Conservation (phyloP, 1,140 invertebrate genomes). For the Drosophila mayri region DNA sequence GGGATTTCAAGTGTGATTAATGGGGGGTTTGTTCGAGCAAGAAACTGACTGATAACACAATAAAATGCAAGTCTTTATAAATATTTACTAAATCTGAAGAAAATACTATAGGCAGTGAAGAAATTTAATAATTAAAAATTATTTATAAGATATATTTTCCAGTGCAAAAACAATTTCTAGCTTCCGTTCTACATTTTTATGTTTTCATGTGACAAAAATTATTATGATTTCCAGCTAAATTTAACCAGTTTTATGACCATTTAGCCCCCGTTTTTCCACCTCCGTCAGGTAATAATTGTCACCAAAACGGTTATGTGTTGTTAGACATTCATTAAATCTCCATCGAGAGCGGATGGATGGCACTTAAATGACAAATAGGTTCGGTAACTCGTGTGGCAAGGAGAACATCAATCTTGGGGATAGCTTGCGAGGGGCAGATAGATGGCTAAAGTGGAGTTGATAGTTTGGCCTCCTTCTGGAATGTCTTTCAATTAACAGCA, state of each 20-base stretch:
- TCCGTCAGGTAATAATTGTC: constrained; percentile 7
- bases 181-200: constrained; percentile 2
- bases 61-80: not conserved
- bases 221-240: constrained; percentile 30
- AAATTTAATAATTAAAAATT: not conserved
- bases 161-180: not conserved
- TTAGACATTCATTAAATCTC: constrained; percentile 38
- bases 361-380: constrained; percentile 29
- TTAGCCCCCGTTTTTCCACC: constrained; percentile 7
- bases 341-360: constrained; percentile 24
- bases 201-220: constrained; percentile 25
- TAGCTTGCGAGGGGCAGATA: constrained; percentile 9
- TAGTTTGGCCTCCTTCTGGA: constrained; percentile 28
- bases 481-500: constrained; percentile 72
- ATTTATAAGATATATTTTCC: not conserved
- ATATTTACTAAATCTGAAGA: not conserved
- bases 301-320: constrained; percentile 26
- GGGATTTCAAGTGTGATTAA: constrained; percentile 61
- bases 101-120: not conserved
- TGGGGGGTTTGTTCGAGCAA: constrained; percentile 4
- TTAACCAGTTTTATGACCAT: constrained; percentile 29
- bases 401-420: constrained; percentile 20
- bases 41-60: not conserved
- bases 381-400: constrained; percentile 9
- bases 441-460: constrained; percentile 21